Evolutionary conservation across 1,140 invertebrate genomes (phyloP).

Genomic region (Atta colombica): DNA sequence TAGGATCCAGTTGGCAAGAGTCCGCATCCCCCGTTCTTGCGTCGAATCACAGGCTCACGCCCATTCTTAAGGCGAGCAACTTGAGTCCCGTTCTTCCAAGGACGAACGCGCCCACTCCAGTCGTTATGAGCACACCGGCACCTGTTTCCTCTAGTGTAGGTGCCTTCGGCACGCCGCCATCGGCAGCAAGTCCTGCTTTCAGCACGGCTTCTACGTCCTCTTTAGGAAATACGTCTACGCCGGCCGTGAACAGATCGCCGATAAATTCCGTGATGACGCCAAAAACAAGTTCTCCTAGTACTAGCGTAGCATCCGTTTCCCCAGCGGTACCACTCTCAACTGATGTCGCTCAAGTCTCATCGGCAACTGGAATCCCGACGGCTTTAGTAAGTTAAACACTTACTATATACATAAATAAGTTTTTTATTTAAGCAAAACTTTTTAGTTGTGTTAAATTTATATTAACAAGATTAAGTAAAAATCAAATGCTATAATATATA

Average conservation of each 20-base stretch:
- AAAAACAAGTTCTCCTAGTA: conserved; percentile 78
- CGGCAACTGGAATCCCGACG: conserved; percentile 71
- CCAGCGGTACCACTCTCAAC: conserved; percentile 69
- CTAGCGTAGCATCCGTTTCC: conserved; percentile 75
- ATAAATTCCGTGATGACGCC: conserved; percentile 74
- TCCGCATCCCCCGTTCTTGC: conserved; percentile 76
- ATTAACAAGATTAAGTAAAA: conserved; percentile 4
- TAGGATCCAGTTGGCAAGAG: conserved; percentile 78
- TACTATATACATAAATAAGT: not conserved
- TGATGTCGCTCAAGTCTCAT: conserved; percentile 73
- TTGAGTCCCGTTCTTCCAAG: conserved; percentile 81
- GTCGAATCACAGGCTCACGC: conserved; percentile 82
- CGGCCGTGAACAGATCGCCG: conserved; percentile 84
- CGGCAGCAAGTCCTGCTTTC: conserved; percentile 82
- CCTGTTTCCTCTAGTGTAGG: conserved; percentile 70
- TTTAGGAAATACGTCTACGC: conserved; percentile 80
- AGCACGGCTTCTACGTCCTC: conserved; percentile 85
- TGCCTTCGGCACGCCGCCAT: conserved; percentile 82
- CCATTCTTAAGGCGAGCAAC: conserved; percentile 83
- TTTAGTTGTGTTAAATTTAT: not conserved
- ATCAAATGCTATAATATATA: not conserved
- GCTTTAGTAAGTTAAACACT: conserved; percentile 71
- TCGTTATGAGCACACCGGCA: conserved; percentile 77
- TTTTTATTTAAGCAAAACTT: not conserved
- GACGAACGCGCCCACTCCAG: conserved; percentile 70